These are phyloP conservation scores for Geotrypetes seraphini DNA, from an alignment of 2,797 vertebrate species.

Conservation along the genomic window DNA sequence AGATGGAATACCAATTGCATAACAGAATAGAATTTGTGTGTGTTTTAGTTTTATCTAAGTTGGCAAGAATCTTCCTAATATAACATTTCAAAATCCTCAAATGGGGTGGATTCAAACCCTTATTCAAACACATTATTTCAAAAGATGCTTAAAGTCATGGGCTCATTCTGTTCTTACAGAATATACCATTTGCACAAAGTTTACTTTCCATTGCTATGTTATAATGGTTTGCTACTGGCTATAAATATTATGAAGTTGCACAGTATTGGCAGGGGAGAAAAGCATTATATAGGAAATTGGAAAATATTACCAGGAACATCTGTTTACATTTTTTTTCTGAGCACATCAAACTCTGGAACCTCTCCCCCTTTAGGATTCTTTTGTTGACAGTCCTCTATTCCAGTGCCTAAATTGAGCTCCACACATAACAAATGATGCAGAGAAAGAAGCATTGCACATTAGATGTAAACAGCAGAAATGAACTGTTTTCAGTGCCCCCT, in stretches of 20 bases:
- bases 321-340: neutral
- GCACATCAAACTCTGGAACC: neutral
- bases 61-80: too few species aligned
- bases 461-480: neutral
- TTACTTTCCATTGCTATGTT: too few species aligned
- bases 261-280: neutral
- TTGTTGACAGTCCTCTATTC: neutral
- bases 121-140: too few species aligned
- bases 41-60: too few species aligned
- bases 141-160: too few species aligned
- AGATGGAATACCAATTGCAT: too few species aligned
- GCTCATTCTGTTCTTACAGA: too few species aligned
- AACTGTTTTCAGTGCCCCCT: neutral
- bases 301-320: neutral
- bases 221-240: too few species aligned
- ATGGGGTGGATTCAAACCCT: too few species aligned
- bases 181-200: too few species aligned
- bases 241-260: neutral
- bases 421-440: neutral
- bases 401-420: neutral
- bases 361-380: accelerated
- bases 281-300: neutral
- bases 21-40: too few species aligned
- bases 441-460: neutral
- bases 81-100: too few species aligned